Evolutionary conservation across 2,888 invertebrate species (phyloP), one percentile per base, ranked within the genome.

Genomic region (Habrosyne pyritoides): DNA sequence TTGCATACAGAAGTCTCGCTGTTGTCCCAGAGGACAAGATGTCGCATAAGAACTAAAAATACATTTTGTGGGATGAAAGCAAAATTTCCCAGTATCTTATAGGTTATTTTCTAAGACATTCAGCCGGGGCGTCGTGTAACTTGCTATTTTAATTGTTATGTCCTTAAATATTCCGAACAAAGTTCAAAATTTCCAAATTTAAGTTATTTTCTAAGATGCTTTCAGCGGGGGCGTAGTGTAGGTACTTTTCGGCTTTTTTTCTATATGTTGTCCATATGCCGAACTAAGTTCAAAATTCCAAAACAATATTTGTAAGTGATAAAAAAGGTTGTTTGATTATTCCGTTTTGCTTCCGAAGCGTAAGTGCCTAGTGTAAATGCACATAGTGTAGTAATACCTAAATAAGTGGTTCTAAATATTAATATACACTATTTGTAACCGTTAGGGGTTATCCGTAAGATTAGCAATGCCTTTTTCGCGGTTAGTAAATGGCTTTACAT

Each of bases 291-390:
- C 72, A 71, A 73, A 71, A 55, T 21, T 52, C 53, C 56, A 42
- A 42, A 42, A 42, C 7, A 54, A 47, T 57, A 22, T 57, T 56
- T 58, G 42, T 64, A 63, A 71, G 63, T 61, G 36, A 57, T 60
- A 67, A 72, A 72, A 66, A 72, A 70, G 73, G 73, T 81, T 76
- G 70, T 79, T 56, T 53, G 46, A 60, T 57, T 2, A 33, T 33
- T 33, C 42, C 42, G 18, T 42, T 58, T 59, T 48, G 73, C 76
- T 81, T 81, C 69, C 69, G 57, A 74, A 70, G 69, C 65, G 55
- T 60, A 71, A 64, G 77, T 79, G 77, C 73, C 72, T 77, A 64
- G 59, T 55, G 53, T 56, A 59, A 52, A 55, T 54, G 58, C 63
- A 67, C 58, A 51, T 53, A 53, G 55, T 50, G 54, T 56, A 52